Base-by-base conservation (phyloP, 2,113 vertebrate genomes). In the Rhynchomys soricoides region DNA sequence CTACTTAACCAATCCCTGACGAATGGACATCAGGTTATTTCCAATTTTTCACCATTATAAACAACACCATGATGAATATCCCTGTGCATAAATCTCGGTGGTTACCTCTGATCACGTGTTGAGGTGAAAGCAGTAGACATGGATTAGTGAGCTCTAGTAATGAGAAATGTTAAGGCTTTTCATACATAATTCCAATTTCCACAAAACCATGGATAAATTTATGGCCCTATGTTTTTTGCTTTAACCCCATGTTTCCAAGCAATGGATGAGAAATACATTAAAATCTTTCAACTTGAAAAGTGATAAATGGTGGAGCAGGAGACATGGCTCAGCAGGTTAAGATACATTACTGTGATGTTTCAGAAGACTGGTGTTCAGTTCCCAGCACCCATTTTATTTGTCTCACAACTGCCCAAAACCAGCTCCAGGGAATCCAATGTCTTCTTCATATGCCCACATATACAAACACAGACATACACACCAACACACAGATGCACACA, bases 41-140 rank as follows among this genome's bases (percentile, higher is more conserved):
- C 66, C 70, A 81, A 95, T 95, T 97, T 97, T 95, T 96, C 95
- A 82, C 89, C 40, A 91, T 95, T 92, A 95, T 79, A 95, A 90
- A 89, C 81, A 88, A 92, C 37, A 66, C 26, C 89, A 40, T 95
- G 85, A 92, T 94, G 81, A 95, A 94, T 85, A 66, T 90, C 75
- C 59, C 40, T 21, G 48, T 2, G 77, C 88, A 74, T 89, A 91
- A 93, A 95, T 95, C 95, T 96, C 50, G 75, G 59, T 34, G 90
- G 87, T 90, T 64, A 59, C 94, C 90, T 90, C 95, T 77, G 93
- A 86, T 59, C 55, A 48, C 24, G 19, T 75, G n/a, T 64, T 71
- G 26, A 34, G 22, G 34, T 70, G 83, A 79, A 62, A 85, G 55
- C 9, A n/a, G n/a, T 43, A 86, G 64, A 75, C 68, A 70, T 66